phyloP scores from a whole-genome alignment of 1,140 invertebrate species.

The Drosophila watanabei region DNA sequence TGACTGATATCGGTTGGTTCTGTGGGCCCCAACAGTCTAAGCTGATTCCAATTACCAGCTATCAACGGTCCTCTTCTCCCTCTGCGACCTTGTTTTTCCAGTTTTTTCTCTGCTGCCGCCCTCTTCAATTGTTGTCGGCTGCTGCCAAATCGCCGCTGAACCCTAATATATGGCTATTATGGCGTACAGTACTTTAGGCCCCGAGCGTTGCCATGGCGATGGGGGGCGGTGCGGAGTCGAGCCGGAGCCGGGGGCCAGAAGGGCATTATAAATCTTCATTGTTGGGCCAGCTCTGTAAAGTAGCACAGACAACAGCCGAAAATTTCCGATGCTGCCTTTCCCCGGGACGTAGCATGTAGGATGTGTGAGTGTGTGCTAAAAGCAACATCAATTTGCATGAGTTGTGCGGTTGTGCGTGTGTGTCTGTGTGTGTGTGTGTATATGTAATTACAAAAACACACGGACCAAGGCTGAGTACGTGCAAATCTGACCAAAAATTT shows the following conservation, averaged over 20 bases:
- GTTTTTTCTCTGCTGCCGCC: slow-evolving; percentile 23
- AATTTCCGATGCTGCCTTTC: slow-evolving; percentile 57
- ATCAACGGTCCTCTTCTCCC: slow-evolving; percentile 4
- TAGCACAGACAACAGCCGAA: slow-evolving; percentile 74
- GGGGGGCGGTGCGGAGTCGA: neutral
- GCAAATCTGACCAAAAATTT: slow-evolving; percentile 85
- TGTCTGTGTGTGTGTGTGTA: slow-evolving; percentile 45
- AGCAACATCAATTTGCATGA: slow-evolving; percentile 83
- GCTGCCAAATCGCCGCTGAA: slow-evolving; percentile 69
- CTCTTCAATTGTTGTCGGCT: slow-evolving; percentile 61
- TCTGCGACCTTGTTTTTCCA: slow-evolving; percentile 15
- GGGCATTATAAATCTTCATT: slow-evolving; percentile 80
- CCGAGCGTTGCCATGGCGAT: slow-evolving; percentile 33
- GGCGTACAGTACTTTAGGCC: slow-evolving; percentile 57
- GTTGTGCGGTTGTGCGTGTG: slow-evolving; percentile 41
- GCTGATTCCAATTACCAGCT: slow-evolving; percentile 59
- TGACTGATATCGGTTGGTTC: slow-evolving; percentile 5
- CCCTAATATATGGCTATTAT: slow-evolving; percentile 81
- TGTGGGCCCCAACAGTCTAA: slow-evolving; percentile 12
- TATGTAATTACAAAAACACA: slow-evolving; percentile 82
- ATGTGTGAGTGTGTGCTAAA: slow-evolving; percentile 59
- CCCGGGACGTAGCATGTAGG: slow-evolving; percentile 12
- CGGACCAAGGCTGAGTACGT: slow-evolving; percentile 71
- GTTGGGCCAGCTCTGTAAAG: slow-evolving; percentile 72
- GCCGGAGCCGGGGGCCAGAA: slow-evolving; percentile 10